phyloP scores from a whole-genome alignment of 2,113 vertebrate genomes.

The Tyrannus savana region DNA sequence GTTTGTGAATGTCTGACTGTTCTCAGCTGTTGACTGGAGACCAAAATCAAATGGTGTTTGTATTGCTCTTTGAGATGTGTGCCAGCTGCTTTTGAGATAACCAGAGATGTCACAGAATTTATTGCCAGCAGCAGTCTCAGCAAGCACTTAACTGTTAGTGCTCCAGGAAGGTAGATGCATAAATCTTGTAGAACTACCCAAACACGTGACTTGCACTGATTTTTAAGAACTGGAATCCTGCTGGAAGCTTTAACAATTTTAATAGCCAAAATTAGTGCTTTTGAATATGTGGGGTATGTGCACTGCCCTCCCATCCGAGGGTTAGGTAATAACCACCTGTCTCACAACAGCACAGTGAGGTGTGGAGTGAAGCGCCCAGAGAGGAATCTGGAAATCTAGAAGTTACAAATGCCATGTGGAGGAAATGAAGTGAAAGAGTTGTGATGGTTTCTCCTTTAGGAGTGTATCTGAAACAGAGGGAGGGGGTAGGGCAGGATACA shows the following conservation, averaged over 20 bases:
- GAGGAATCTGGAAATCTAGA: not conserved
- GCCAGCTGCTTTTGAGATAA: conserved; percentile 19
- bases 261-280: not conserved
- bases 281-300: not conserved
- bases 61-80: not conserved
- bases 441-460: not conserved
- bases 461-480: not conserved
- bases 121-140: not conserved
- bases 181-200: not conserved
- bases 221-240: not conserved
- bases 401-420: not conserved
- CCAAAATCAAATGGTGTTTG: not conserved
- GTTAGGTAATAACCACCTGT: not conserved
- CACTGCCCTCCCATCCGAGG: not conserved
- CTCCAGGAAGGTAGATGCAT: not conserved
- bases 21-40: not conserved
- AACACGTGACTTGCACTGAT: not conserved
- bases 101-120: not conserved
- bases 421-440: not conserved
- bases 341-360: not conserved
- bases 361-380: not conserved
- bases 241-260: not conserved
- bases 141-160: not conserved
- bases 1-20: not conserved
- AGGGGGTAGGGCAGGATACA: not conserved